Percentiles rank a stretch among this genome's conserved stretches.
These are phyloP conservation scores for Sakesphorus luctuosus DNA, from an alignment of 2,113 vertebrate species.

Conservation along the genomic window DNA sequence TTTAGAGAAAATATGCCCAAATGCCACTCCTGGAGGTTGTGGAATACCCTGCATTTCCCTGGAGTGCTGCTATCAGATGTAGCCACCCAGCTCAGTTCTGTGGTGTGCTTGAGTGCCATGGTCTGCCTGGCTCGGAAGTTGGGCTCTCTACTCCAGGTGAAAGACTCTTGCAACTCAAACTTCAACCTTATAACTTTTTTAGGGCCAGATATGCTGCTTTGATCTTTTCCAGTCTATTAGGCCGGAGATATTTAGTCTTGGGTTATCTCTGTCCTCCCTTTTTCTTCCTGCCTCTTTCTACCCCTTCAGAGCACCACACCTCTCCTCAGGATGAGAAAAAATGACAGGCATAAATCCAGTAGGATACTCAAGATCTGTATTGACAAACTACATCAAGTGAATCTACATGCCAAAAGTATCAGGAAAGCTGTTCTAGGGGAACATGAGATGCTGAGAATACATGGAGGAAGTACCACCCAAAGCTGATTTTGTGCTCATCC, in stretches of 20 bases:
- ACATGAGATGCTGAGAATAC: not conserved
- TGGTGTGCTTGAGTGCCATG: not conserved
- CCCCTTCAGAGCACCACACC: not conserved
- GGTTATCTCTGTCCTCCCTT: not conserved
- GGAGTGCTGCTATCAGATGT: fast-evolving
- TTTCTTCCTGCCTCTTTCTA: not conserved
- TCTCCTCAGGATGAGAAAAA: not conserved
- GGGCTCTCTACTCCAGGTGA: not conserved
- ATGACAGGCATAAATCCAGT: not conserved
- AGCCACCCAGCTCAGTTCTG: not conserved
- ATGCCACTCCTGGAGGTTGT: not conserved
- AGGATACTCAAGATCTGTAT: not conserved
- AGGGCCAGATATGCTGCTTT: not conserved
- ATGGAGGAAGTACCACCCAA: not conserved
- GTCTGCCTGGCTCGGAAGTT: not conserved
- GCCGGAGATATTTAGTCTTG: not conserved
- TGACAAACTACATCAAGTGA: not conserved
- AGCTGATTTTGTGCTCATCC: not conserved
- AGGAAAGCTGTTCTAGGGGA: not conserved
- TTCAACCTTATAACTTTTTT: not conserved
- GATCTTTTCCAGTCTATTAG: not conserved
- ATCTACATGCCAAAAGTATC: not conserved
- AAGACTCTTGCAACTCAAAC: not conserved
- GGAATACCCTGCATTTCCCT: not conserved
- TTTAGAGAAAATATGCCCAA: not conserved